Percentiles rank a stretch among this genome's conserved stretches.
Evolutionary conservation across 2,797 vertebrate genomes (phyloP).

Genomic region (Enteromius viviparus): DNA sequence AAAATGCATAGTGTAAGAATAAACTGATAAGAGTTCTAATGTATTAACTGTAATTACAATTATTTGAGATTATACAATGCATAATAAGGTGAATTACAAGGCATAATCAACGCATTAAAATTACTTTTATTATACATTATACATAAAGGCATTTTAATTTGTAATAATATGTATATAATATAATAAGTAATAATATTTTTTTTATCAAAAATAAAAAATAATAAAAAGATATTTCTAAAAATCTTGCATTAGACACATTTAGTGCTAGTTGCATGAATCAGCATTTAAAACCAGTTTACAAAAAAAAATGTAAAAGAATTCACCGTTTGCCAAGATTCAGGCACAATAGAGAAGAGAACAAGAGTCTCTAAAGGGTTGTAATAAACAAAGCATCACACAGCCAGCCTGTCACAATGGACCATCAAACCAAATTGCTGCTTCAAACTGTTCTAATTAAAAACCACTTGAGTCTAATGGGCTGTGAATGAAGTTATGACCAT

Average conservation of each 20-base stretch:
- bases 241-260: background rate
- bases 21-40: too few species aligned
- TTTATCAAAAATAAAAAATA: background rate
- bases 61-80: too few species aligned
- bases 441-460: conserved; percentile 51
- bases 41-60: too few species aligned
- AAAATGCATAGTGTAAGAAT: background rate
- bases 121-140: background rate
- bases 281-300: background rate
- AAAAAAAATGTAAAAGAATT: background rate
- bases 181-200: too few species aligned
- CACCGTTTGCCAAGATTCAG: background rate
- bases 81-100: background rate
- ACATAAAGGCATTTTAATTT: background rate
- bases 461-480: conserved; percentile 56
- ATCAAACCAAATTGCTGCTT: conserved; percentile 46
- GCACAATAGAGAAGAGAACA: conserved; percentile 3
- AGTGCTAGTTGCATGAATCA: background rate
- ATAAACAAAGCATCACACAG: conserved; percentile 38
- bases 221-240: background rate
- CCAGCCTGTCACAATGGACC: conserved; percentile 39
- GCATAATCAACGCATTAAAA: background rate
- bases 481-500: conserved; percentile 51
- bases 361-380: conserved; percentile 1
- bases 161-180: background rate